phyloP scores from a whole-genome alignment of 1,140 invertebrate genomes.

The Drosophila insularis region DNA sequence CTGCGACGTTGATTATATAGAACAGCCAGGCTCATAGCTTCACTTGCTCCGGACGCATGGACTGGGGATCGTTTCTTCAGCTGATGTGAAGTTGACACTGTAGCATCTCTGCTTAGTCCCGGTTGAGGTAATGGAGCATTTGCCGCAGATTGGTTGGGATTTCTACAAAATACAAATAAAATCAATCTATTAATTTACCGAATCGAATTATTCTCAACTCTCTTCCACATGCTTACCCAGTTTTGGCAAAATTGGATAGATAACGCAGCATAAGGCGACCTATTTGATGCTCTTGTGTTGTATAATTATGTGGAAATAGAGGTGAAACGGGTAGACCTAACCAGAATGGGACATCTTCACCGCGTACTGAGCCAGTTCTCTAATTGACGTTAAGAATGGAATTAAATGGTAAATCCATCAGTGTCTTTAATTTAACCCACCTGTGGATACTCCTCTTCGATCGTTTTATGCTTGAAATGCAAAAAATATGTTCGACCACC shows the following conservation, averaged over 20 bases:
- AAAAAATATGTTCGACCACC: slow-evolving; percentile 92
- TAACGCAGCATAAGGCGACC: slow-evolving; percentile 91
- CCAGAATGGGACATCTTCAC: slow-evolving; percentile 97
- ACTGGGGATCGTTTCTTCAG: slow-evolving; percentile 50
- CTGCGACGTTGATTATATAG: slow-evolving; percentile 76
- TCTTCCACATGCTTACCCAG: slow-evolving; percentile 85
- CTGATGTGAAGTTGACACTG: slow-evolving; percentile 25
- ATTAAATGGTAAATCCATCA: neutral
- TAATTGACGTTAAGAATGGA: slow-evolving; percentile 64
- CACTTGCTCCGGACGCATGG: slow-evolving; percentile 22
- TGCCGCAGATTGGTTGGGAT: slow-evolving; percentile 68
- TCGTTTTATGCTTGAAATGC: slow-evolving; percentile 92
- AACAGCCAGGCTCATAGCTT: slow-evolving; percentile 68
- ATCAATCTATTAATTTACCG: no score
- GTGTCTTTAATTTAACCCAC: slow-evolving; percentile 79
- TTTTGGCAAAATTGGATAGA: slow-evolving; percentile 91
- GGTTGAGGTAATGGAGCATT: slow-evolving; percentile 17
- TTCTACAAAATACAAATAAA: slow-evolving; percentile 35
- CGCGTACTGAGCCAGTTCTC: slow-evolving; percentile 91
- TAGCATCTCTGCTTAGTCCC: slow-evolving; percentile 8
- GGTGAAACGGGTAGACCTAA: slow-evolving; percentile 94
- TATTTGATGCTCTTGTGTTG: slow-evolving; percentile 87
- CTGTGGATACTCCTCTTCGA: slow-evolving; percentile 90
- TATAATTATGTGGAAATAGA: slow-evolving; percentile 88
- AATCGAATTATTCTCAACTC: no score